phyloP scores from a whole-genome alignment of 2,888 invertebrate genomes.

The Lithophane ornitopus region DNA sequence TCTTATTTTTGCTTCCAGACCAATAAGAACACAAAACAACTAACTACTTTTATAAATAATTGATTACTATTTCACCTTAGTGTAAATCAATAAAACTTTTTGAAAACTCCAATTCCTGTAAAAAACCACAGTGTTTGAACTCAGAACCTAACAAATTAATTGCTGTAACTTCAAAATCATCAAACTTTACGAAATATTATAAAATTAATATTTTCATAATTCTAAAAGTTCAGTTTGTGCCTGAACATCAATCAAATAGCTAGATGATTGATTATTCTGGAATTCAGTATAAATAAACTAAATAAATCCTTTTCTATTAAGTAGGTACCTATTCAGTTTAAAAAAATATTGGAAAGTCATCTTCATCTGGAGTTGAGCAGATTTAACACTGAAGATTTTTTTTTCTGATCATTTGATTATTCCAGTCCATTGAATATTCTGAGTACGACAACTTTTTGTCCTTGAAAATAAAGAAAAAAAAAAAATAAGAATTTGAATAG shows the following conservation, averaged over 20 bases:
- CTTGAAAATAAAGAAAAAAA: not conserved
- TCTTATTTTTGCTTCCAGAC: not conserved
- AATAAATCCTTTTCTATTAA: slow-evolving; percentile 22
- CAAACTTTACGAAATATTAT: slow-evolving; percentile 1
- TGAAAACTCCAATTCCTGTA: not conserved
- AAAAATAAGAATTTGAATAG: not conserved
- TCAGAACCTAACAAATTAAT: slow-evolving; percentile 1
- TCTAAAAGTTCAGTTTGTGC: slow-evolving; percentile 12
- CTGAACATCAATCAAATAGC: slow-evolving; percentile 37
- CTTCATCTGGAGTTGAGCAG: not conserved
- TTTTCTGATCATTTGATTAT: not conserved
- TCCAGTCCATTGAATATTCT: not conserved
- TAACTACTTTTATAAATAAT: not conserved
- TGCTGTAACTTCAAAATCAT: not conserved
- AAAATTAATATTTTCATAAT: slow-evolving; percentile 19
- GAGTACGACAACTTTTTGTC: not conserved
- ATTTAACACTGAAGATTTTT: slow-evolving; percentile 4
- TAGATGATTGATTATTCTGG: slow-evolving; percentile 47
- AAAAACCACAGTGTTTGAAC: not conserved
- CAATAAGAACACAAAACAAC: not conserved
- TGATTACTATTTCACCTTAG: not conserved
- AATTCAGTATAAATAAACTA: slow-evolving; percentile 2
- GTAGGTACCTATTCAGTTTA: not conserved
- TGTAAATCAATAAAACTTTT: not conserved
- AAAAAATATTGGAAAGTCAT: slow-evolving; percentile 24